A percentile compares a stretch with the other conserved stretches of the same genome.
Evolutionary conservation across 2,113 vertebrate genomes (phyloP).

Genomic region (Heteronetta atricapilla): DNA sequence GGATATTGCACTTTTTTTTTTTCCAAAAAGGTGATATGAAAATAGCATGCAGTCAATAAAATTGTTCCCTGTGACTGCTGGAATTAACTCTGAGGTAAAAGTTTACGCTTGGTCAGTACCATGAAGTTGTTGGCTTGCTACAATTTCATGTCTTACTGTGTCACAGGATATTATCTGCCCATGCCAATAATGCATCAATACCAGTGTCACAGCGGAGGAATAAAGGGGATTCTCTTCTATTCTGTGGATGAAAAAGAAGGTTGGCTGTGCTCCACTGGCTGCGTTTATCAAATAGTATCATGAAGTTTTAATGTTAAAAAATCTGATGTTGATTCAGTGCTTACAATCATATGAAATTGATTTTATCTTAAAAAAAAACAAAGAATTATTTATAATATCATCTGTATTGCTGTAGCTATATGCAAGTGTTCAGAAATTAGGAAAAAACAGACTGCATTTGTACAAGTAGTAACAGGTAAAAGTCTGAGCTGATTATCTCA

Average conservation of each 20-base stretch:
- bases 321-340: neutral
- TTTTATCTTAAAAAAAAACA: neutral
- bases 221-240: slow-evolving; percentile 29
- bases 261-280: neutral
- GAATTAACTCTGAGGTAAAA: neutral
- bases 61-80: neutral
- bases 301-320: slow-evolving; percentile 12
- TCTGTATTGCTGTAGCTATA: neutral
- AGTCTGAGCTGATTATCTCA: neutral
- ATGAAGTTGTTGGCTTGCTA: neutral
- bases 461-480: neutral
- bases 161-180: neutral
- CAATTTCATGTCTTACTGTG: neutral
- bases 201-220: neutral
- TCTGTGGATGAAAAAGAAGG: neutral
- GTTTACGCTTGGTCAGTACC: neutral
- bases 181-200: neutral
- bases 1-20: neutral
- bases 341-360: neutral
- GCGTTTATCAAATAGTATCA: neutral
- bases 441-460: neutral
- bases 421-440: neutral
- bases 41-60: neutral
- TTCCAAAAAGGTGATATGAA: neutral
- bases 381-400: neutral